Conservation (phyloP, 2,888 invertebrate genomes). For the Conops quadrifasciatus region DNA sequence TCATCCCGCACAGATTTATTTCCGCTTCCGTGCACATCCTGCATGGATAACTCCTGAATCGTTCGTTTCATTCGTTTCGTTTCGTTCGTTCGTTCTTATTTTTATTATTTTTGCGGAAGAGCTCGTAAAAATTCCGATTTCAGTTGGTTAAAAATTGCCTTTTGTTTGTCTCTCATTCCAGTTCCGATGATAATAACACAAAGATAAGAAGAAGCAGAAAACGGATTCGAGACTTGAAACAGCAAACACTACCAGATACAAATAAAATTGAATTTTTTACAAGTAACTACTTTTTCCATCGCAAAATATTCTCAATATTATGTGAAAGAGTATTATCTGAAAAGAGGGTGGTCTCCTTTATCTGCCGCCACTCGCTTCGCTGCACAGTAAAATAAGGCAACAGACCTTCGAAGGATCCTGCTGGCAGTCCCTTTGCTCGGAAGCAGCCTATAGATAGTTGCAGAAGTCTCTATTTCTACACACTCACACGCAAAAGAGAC, state of each 20-base stretch:
- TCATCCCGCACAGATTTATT: conserved; percentile 26
- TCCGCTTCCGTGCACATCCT: conserved; percentile 19
- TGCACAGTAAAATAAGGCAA: background rate
- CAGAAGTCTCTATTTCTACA: too few relatives aligned
- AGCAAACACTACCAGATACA: conserved; percentile 21
- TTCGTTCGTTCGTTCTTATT: background rate
- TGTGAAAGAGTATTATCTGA: too few relatives aligned
- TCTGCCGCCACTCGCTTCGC: too few relatives aligned
- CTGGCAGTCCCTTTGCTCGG: conserved; percentile 1
- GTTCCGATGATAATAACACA: conserved; percentile 27
- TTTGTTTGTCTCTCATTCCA: conserved; percentile 43
- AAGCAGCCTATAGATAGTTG: background rate
- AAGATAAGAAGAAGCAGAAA: conserved; percentile 24
- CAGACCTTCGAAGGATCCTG: conserved; percentile 16
- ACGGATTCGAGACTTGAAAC: background rate
- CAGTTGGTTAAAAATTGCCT: conserved; percentile 24
- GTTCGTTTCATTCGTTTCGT: too few relatives aligned
- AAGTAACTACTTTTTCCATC: background rate
- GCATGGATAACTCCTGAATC: conserved; percentile 5
- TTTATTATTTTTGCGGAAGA: conserved; percentile 7
- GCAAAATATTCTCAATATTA: background rate
- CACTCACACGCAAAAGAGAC: too few relatives aligned
- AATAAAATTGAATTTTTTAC: conserved; percentile 22
- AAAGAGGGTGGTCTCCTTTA: too few relatives aligned
- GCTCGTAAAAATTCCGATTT: conserved; percentile 19